These are phyloP conservation scores for Ophioderma brevispina DNA, from an alignment of 35 echinoderm and acorn worm genomes.

Conservation along the genomic window DNA sequence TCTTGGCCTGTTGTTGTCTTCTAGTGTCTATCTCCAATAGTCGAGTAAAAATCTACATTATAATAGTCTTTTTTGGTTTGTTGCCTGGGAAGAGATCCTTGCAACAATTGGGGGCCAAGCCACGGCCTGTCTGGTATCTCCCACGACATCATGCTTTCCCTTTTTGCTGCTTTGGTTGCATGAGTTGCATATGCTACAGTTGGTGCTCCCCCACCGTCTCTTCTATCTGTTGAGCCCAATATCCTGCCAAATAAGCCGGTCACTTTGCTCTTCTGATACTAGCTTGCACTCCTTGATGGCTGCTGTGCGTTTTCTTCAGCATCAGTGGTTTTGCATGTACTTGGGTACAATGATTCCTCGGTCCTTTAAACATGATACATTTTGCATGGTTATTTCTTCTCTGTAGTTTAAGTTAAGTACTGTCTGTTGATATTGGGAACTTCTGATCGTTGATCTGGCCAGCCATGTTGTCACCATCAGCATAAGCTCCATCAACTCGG, in stretches of 20 bases:
- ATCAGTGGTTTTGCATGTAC: not conserved
- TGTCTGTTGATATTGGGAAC: not conserved
- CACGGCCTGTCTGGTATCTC: conserved; percentile 55
- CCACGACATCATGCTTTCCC: conserved; percentile 38
- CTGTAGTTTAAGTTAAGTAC: conserved; percentile 29
- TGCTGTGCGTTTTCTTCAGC: conserved; percentile 41
- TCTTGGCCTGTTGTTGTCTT: conserved; percentile 19
- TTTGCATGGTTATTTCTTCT: conserved; percentile 45
- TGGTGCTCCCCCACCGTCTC: conserved; percentile 14
- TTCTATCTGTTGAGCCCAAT: conserved; percentile 54
- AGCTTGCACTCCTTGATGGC: conserved; percentile 63
- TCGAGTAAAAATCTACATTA: conserved; percentile 56
- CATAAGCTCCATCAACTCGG: not conserved
- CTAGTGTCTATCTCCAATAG: conserved; percentile 55
- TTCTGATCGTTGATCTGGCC: conserved; percentile 48
- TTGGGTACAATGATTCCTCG: not conserved
- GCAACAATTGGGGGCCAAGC: conserved; percentile 41
- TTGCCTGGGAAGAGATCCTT: conserved; percentile 44
- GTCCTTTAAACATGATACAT: not conserved
- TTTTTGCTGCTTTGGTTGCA: conserved; percentile 42
- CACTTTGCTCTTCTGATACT: conserved; percentile 54
- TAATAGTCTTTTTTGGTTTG: conserved; percentile 47
- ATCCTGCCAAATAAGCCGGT: conserved; percentile 39
- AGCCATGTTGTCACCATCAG: conserved; percentile 22
- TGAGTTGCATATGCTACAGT: conserved; percentile 48